Conservation (phyloP, 2,797 vertebrate species). For the Neostethus bicornis region DNA sequence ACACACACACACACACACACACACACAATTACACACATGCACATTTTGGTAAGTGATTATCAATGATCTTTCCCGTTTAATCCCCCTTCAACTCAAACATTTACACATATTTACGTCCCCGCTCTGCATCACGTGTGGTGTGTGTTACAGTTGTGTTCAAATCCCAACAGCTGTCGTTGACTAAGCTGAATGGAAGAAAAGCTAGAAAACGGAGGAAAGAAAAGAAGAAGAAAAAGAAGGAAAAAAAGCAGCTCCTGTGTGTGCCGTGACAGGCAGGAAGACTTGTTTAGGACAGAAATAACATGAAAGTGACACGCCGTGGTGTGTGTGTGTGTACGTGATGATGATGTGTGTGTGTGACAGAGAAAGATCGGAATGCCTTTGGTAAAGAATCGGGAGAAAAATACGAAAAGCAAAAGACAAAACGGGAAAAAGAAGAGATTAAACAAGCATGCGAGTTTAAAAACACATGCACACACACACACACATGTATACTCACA, state of each 20-base stretch:
- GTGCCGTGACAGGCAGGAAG: conserved; percentile 25
- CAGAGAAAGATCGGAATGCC: conserved; percentile 26
- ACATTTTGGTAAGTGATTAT: conserved; percentile 1
- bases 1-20: background rate
- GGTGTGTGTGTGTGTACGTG: conserved; percentile 15
- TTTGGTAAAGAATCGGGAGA: conserved; percentile 32
- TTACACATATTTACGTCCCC: background rate
- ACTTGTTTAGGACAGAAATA: conserved; percentile 55
- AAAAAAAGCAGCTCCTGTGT: conserved; percentile 19
- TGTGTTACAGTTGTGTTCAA: conserved; percentile 30
- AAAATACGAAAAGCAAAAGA: too few species aligned
- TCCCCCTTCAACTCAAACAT: background rate
- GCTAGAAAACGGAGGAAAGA: background rate
- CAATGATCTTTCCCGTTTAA: background rate
- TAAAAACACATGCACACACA: background rate
- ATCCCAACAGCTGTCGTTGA: conserved; percentile 42
- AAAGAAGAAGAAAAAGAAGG: background rate
- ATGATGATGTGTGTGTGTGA: conserved; percentile 12
- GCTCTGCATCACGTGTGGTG: conserved; percentile 21
- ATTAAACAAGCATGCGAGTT: too few species aligned
- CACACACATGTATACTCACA: conserved; percentile 4
- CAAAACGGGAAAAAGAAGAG: too few species aligned
- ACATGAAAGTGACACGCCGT: conserved; percentile 33
- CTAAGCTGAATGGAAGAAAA: conserved; percentile 17
- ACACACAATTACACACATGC: too few species aligned